phyloP scores from a whole-genome alignment of 2,888 invertebrate species.

The Coelopa pilipes region DNA sequence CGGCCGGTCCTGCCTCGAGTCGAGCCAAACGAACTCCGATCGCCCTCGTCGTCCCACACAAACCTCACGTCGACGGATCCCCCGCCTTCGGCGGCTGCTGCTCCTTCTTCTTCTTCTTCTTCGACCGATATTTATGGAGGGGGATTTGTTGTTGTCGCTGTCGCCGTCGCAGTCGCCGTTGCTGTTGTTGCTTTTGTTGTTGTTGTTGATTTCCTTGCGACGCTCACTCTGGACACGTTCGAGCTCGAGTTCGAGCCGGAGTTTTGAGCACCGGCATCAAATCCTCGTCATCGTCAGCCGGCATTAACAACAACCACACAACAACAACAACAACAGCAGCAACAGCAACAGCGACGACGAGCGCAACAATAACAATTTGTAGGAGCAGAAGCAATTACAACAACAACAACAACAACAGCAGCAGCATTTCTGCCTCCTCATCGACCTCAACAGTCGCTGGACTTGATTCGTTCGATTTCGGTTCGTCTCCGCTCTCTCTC shows the following conservation, averaged over 20 bases:
- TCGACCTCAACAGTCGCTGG: slow-evolving; percentile 11
- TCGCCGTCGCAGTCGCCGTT: too few relatives aligned
- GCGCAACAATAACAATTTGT: neutral
- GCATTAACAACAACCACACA: neutral
- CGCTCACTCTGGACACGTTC: neutral
- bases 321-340: too few relatives aligned
- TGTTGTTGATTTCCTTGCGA: slow-evolving; percentile 2
- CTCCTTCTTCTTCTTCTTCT: neutral
- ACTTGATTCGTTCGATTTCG: slow-evolving; percentile 27
- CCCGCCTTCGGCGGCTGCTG: neutral
- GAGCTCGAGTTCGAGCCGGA: neutral
- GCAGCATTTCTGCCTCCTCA: neutral
- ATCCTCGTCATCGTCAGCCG: slow-evolving; percentile 7
- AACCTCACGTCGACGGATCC: too few relatives aligned
- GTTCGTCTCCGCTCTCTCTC: neutral
- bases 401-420: too few relatives aligned
- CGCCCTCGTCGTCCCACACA: too few relatives aligned
- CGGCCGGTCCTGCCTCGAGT: too few relatives aligned
- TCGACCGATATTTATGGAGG: neutral
- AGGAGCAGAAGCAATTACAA: too few relatives aligned
- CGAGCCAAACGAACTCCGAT: too few relatives aligned
- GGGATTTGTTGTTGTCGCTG: neutral
- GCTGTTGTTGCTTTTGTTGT: too few relatives aligned
- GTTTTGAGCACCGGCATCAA: neutral
- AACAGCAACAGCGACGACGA: neutral